Percentiles rank a stretch among this genome's conserved stretches.
These are phyloP conservation scores for Melipona beecheii DNA, from an alignment of 2,888 invertebrate genomes.

Conservation along the genomic window DNA sequence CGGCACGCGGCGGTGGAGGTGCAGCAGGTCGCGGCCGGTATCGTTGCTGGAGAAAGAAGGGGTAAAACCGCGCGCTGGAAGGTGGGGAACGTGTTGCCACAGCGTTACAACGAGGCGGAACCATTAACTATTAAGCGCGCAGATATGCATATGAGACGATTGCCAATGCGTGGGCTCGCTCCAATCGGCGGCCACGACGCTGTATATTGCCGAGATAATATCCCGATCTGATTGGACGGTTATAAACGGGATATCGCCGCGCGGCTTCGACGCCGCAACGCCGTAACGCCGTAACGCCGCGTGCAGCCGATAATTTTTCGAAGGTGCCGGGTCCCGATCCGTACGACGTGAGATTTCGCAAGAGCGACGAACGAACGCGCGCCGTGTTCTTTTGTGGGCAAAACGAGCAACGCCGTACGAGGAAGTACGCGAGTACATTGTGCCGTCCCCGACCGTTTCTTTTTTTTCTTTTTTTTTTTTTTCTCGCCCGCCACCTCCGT, in stretches of 20 bases:
- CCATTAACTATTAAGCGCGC: constrained; percentile 80
- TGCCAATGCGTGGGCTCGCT: constrained; percentile 75
- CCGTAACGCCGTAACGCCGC: constrained; percentile 59
- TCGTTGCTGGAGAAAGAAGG: background rate
- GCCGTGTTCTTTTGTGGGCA: constrained; percentile 33
- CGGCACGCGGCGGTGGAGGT: background rate
- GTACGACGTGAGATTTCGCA: constrained; percentile 58
- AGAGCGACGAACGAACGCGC: constrained; percentile 25
- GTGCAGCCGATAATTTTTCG: constrained; percentile 69
- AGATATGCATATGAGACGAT: constrained; percentile 79
- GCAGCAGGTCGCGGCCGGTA: constrained; percentile 16
- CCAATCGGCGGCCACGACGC: constrained; percentile 70
- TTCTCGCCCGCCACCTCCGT: constrained; percentile 13
- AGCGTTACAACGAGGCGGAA: constrained; percentile 65
- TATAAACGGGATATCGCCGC: constrained; percentile 70
- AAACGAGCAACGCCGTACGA: constrained; percentile 49
- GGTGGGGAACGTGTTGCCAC: constrained; percentile 50
- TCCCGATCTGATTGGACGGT: constrained; percentile 76
- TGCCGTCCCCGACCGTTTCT: background rate
- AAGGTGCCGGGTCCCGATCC: constrained; percentile 44
- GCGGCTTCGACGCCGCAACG: constrained; percentile 63
- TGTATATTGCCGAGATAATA: constrained; percentile 77
- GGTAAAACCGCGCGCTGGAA: constrained; percentile 18
- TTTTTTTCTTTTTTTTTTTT: too few relatives aligned
- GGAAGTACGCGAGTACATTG: constrained; percentile 49